Evolutionary conservation across 2,113 vertebrate genomes (phyloP), one percentile per base, ranked within the genome.

Genomic region (Entelurus aequoreus): DNA sequence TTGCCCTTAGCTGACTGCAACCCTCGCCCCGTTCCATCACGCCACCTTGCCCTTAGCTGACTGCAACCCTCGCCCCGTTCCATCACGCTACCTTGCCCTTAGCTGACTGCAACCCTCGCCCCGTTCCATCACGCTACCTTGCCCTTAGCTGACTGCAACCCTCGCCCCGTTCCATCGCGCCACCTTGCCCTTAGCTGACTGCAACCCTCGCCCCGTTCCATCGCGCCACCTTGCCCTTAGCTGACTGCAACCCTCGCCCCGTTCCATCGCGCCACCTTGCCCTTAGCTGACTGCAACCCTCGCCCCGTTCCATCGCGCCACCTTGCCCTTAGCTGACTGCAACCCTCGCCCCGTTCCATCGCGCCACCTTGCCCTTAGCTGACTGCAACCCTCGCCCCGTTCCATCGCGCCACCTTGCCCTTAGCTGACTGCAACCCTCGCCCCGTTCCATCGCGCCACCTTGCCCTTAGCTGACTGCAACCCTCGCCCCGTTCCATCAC

Each of bases 291-390:
- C 94, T 94, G 78, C 98, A 19, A 19, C 28, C 28, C 28, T 28
- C 28, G 28, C 28, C 28, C 28, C 28, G 28, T 28, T 28, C 28
- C 28, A 28, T 28, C 28, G 3, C 14, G 1, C 12, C 46, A 99
- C 95, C 92, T 95, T 95, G 88, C 96, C 96, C 91, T 95, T 97
- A 99, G 94, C 81, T 98, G 94, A 77, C 94, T 94, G 78, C 98
- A 19, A 19, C 28, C 28, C 28, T 28, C 28, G 28, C 28, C 28
- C 28, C 28, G 28, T 28, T 28, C 28, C 28, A 28, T 28, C 28
- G 3, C 14, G 0, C 12, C 46, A 99, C 95, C 92, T 95, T 95
- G 88, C 96, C 96, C 91, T 95, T 97, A 99, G 94, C 81, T 98
- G 94, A 77, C 94, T 94, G 78, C 98, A 19, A 19, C 28, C 28